Evolutionary conservation across 2,888 invertebrate species (phyloP).

Genomic region (Conomelus anceps): DNA sequence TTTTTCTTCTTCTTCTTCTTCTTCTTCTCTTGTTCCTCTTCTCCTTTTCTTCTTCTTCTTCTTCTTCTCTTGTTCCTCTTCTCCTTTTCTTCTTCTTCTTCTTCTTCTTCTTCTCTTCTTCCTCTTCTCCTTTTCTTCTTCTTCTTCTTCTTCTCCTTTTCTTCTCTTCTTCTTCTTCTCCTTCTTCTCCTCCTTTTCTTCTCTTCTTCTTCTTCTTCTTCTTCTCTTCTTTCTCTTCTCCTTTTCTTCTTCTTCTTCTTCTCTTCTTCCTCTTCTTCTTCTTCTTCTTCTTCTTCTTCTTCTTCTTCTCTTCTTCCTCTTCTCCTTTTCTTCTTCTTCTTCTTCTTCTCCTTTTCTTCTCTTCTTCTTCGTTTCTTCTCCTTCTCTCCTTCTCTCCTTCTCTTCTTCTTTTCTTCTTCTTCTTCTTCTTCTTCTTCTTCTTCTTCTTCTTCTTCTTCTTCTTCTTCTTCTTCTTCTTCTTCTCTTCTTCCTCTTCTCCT

Average conservation of each 20-base stretch:
- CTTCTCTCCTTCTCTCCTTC: constrained; percentile 15
- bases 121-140: not conserved
- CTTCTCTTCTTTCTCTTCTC: not conserved
- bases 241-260: not conserved
- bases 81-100: too few species aligned
- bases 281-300: not conserved
- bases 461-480: not conserved
- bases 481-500: not conserved
- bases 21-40: too few species aligned
- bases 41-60: too few species aligned
- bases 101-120: not conserved
- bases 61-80: too few species aligned
- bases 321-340: not conserved
- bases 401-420: constrained; percentile 1
- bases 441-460: not conserved
- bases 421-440: constrained; percentile 14
- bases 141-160: not conserved
- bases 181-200: not conserved
- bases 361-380: constrained; percentile 3
- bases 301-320: not conserved
- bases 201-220: not conserved
- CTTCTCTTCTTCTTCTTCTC: not conserved
- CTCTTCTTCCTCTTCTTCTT: not conserved
- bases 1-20: too few species aligned
- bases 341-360: constrained; percentile 11